Percentiles rank a stretch among this genome's conserved stretches.
Evolutionary conservation across 37 sponge, comb jelly and placozoan genomes (phyloP).

Genomic region (Beroe forskalii): DNA sequence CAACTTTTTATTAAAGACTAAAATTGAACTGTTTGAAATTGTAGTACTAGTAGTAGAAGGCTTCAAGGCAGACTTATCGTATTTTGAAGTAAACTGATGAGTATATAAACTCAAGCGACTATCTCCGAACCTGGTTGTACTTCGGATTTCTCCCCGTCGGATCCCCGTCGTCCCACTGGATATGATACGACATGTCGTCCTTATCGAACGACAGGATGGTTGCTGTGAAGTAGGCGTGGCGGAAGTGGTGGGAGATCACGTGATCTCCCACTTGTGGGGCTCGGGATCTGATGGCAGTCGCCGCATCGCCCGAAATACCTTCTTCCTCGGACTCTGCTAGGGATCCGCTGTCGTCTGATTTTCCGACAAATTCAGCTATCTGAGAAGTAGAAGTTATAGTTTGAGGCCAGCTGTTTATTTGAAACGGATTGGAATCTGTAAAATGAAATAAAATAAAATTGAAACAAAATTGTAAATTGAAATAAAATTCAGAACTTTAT

Average conservation of each 20-base stretch:
- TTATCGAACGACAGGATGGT: conserved; percentile 46
- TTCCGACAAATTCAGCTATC: not conserved
- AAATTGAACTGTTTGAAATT: too few species aligned
- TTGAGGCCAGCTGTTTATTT: too few species aligned
- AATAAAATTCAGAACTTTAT: too few species aligned
- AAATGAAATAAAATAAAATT: too few species aligned
- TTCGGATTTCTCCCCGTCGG: conserved; percentile 29
- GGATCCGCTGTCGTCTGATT: not conserved
- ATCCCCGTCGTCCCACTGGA: conserved; percentile 60
- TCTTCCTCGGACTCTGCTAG: not conserved
- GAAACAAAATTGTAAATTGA: too few species aligned
- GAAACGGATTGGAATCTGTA: too few species aligned
- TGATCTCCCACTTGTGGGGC: conserved; percentile 37
- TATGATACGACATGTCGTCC: conserved; percentile 47
- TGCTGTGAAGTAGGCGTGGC: conserved; percentile 53
- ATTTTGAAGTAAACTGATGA: too few species aligned
- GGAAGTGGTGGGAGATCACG: conserved; percentile 57
- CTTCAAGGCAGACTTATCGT: too few species aligned
- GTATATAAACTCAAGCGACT: too few species aligned
- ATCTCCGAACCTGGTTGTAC: conserved; percentile 62
- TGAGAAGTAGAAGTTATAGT: not conserved
- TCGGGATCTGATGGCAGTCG: not conserved
- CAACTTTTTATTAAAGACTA: too few species aligned
- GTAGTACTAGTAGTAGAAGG: too few species aligned
- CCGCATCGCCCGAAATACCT: not conserved